Conservation (phyloP, 2,888 invertebrate genomes). For the Dynastes grantii region DNA sequence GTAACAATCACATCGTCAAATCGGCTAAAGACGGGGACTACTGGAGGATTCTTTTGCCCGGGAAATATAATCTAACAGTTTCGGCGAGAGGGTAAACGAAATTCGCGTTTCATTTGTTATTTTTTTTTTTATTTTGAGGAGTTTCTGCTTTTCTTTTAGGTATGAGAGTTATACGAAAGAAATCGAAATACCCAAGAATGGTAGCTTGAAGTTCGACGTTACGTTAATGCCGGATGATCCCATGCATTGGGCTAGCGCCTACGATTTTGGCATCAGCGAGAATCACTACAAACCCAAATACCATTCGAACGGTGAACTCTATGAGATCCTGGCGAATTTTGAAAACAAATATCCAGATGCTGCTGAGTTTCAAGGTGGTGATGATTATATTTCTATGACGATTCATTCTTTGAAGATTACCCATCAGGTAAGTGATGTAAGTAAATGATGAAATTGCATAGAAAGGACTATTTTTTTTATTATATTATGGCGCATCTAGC, state of each 20-base stretch:
- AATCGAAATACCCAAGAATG: constrained; percentile 76
- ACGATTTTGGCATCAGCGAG: constrained; percentile 81
- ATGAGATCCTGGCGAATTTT: constrained; percentile 77
- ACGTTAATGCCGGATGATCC: constrained; percentile 87
- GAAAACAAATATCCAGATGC: constrained; percentile 79
- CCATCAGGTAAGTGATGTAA: constrained; percentile 74
- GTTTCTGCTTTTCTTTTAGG: constrained; percentile 65
- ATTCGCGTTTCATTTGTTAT: not conserved
- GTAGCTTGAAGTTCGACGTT: constrained; percentile 80
- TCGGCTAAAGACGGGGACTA: constrained; percentile 88
- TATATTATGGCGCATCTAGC: no score
- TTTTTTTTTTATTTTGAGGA: no score
- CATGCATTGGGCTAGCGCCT: constrained; percentile 87
- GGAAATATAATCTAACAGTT: constrained; percentile 73
- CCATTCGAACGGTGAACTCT: constrained; percentile 78
- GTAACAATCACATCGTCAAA: constrained; percentile 81
- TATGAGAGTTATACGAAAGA: constrained; percentile 77
- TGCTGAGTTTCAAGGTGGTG: constrained; percentile 81
- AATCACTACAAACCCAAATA: constrained; percentile 80
- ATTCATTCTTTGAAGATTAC: constrained; percentile 84
- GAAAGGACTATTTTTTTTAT: no score
- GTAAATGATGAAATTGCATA: no score
- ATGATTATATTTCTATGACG: constrained; percentile 77
- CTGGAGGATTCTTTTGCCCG: constrained; percentile 86
- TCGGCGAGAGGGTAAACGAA: constrained; percentile 72